Conservation (phyloP, 2,888 invertebrate genomes). For the Saturnia pavonia region DNA sequence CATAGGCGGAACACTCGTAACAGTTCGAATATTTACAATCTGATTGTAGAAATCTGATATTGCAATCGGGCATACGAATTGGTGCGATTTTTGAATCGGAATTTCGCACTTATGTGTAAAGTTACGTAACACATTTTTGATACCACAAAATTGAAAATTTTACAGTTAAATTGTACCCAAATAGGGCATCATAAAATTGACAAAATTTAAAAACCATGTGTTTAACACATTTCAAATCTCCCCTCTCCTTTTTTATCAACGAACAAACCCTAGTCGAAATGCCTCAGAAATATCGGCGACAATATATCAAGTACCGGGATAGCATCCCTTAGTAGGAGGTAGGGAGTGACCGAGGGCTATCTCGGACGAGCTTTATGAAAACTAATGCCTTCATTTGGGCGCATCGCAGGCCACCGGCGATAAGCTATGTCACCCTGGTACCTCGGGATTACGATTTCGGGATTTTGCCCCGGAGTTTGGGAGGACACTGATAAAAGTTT, state of each 20-base stretch:
- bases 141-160: too few species aligned
- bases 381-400: conserved; percentile 80
- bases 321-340: conserved; percentile 54
- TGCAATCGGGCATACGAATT: too few species aligned
- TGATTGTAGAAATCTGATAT: too few species aligned
- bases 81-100: too few species aligned
- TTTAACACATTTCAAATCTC: too few species aligned
- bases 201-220: too few species aligned
- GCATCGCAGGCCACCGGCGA: conserved; percentile 65
- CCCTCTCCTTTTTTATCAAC: too few species aligned
- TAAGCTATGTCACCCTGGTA: conserved; percentile 77
- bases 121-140: too few species aligned
- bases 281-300: conserved; percentile 49
- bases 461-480: conserved; percentile 48
- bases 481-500: conserved; percentile 65
- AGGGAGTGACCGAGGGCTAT: conserved; percentile 64
- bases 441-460: conserved; percentile 71
- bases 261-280: conserved; percentile 13
- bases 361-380: conserved; percentile 75
- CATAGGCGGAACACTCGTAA: neutral
- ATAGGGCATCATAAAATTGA: too few species aligned
- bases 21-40: too few species aligned
- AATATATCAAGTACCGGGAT: conserved; percentile 61
- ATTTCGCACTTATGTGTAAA: too few species aligned
- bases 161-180: too few species aligned